These are phyloP conservation scores for Chrysomallon squamiferum DNA, from an alignment of 1,140 invertebrate genomes.

Conservation along the genomic window DNA sequence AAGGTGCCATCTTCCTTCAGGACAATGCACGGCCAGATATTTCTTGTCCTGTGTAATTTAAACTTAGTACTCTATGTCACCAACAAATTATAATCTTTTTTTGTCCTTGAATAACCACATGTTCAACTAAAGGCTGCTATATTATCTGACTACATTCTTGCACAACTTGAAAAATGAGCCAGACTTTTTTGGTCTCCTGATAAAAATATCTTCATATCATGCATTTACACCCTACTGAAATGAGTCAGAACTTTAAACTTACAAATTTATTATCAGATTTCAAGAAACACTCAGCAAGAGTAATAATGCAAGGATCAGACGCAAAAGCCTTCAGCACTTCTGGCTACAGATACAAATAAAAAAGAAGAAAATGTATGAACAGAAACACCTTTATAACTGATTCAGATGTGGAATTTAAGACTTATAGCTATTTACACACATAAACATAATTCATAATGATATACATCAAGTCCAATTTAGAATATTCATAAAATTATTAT, in stretches of 20 bases:
- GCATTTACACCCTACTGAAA: no score
- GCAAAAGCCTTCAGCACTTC: constrained; percentile 67
- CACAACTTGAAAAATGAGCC: no score
- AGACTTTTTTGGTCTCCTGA: no score
- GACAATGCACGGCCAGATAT: no score
- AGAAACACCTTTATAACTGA: background rate
- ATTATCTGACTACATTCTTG: no score
- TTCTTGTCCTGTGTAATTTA: no score
- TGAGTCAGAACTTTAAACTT: constrained; percentile 12
- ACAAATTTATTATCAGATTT: constrained; percentile 24
- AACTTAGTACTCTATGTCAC: no score
- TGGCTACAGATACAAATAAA: constrained; percentile 50
- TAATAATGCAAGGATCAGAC: constrained; percentile 66
- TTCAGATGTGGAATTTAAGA: background rate
- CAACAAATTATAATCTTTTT: no score
- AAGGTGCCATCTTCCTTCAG: no score
- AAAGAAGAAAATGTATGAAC: constrained; percentile 23
- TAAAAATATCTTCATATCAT: no score
- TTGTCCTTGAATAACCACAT: no score
- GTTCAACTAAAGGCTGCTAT: no score
- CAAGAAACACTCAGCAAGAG: constrained; percentile 71
- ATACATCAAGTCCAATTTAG: background rate
- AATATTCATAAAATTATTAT: background rate
- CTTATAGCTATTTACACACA: background rate
- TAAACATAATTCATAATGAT: background rate